These are phyloP conservation scores for Strigamia crassipes DNA, from an alignment of 2,888 invertebrate genomes.

Conservation along the genomic window DNA sequence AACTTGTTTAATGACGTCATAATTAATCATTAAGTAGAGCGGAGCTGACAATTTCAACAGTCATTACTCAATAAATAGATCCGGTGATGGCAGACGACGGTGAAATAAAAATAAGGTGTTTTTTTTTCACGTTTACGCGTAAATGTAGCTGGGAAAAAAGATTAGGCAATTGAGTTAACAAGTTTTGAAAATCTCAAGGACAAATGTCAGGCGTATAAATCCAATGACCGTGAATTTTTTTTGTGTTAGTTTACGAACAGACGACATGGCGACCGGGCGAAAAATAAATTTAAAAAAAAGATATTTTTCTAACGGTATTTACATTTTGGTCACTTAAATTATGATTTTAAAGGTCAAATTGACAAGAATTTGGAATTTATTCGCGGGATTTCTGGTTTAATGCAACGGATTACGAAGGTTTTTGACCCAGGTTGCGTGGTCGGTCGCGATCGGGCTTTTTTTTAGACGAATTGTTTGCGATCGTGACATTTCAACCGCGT, in stretches of 20 bases:
- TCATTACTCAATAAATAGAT: not conserved
- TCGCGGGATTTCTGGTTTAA: not conserved
- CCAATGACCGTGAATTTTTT: constrained; percentile 2
- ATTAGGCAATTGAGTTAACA: constrained; percentile 6
- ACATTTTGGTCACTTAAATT: not conserved
- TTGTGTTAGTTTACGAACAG: not conserved
- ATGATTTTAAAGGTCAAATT: not conserved
- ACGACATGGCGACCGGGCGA: not conserved
- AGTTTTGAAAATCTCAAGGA: constrained; percentile 10
- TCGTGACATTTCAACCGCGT: not conserved
- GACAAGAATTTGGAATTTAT: not conserved
- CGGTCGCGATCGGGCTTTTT: constrained; percentile 18
- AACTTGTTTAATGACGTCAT: not conserved
- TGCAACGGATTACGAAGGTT: constrained; percentile 24
- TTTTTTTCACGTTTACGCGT: not conserved
- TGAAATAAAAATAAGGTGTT: not conserved
- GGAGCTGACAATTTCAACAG: not conserved
- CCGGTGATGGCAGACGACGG: not conserved
- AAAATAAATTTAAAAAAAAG: not conserved
- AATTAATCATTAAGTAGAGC: not conserved
- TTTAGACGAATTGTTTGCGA: constrained; percentile 31
- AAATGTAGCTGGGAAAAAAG: not conserved
- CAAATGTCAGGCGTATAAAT: not conserved
- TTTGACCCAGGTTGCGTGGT: not conserved
- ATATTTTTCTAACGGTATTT: no score